Conservation (phyloP, 1,140 invertebrate species). For the Tetragonula clypearis region DNA sequence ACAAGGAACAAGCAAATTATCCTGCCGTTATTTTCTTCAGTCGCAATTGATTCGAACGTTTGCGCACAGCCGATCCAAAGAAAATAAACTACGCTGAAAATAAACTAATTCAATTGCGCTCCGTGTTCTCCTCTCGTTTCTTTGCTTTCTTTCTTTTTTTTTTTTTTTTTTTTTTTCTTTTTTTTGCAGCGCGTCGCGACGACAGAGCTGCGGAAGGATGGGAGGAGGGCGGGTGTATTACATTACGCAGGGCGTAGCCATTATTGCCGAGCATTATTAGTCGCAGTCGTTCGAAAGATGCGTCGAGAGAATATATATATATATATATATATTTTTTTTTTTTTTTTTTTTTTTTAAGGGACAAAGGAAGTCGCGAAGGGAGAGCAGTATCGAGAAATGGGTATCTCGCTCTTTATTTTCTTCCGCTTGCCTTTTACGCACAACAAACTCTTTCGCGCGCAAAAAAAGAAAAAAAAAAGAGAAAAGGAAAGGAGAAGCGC, state of each 20-base stretch:
- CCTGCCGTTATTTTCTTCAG: not conserved
- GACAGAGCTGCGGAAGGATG: not conserved
- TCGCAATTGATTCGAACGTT: not conserved
- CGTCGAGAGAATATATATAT: not conserved
- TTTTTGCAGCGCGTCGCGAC: not conserved
- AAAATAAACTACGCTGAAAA: too few relatives aligned
- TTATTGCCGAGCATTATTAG: not conserved
- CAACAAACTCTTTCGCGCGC: not conserved
- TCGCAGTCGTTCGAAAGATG: not conserved
- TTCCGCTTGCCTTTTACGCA: not conserved
- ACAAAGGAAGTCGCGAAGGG: not conserved
- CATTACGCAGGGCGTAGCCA: not conserved
- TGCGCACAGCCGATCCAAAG: not conserved
- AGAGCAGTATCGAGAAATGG: not conserved
- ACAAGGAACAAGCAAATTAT: too few relatives aligned
- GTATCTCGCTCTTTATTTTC: slow-evolving; percentile 1
- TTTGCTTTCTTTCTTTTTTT: too few relatives aligned
- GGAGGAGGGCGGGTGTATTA: not conserved
- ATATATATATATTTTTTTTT: too few relatives aligned
- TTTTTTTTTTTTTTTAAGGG: not conserved
- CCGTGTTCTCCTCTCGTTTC: too few relatives aligned
- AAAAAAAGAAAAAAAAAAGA: too few relatives aligned
- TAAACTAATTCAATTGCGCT: not conserved
- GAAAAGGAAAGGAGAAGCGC: not conserved
- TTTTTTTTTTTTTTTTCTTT: not conserved